Conservation (phyloP, 2,888 invertebrate species). For the Myathropa florea region DNA sequence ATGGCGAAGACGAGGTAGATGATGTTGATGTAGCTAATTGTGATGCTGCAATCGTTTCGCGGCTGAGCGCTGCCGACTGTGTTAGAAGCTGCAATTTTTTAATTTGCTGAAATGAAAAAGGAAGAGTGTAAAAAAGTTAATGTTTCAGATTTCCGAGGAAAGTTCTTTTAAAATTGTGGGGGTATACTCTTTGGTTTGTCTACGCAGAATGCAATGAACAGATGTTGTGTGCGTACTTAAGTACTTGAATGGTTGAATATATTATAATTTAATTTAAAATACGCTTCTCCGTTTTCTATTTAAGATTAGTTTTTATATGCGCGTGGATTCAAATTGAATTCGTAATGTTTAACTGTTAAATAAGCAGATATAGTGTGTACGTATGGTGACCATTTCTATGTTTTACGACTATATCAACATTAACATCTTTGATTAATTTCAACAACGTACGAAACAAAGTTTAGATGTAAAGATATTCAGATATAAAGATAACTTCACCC, state of each 20-base stretch:
- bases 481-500: too few species aligned
- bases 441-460: too few species aligned
- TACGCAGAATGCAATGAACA: not conserved
- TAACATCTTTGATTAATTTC: too few species aligned
- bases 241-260: not conserved
- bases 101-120: conserved; percentile 77
- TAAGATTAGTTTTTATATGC: too few species aligned
- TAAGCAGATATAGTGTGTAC: too few species aligned
- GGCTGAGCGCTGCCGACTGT: conserved; percentile 80
- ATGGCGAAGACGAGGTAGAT: conserved; percentile 62
- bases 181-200: not conserved
- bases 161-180: not conserved
- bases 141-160: not conserved
- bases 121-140: conserved; percentile 13
- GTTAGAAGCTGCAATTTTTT: conserved; percentile 80
- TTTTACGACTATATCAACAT: too few species aligned
- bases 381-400: too few species aligned
- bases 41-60: conserved; percentile 80
- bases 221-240: not conserved
- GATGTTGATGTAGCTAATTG: conserved; percentile 80
- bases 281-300: too few species aligned
- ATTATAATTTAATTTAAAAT: not conserved
- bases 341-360: too few species aligned
- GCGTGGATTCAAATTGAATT: too few species aligned
- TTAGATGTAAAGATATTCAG: too few species aligned